phyloP scores from a whole-genome alignment of 2,888 invertebrate species.

The Diaprepes abbreviatus region DNA sequence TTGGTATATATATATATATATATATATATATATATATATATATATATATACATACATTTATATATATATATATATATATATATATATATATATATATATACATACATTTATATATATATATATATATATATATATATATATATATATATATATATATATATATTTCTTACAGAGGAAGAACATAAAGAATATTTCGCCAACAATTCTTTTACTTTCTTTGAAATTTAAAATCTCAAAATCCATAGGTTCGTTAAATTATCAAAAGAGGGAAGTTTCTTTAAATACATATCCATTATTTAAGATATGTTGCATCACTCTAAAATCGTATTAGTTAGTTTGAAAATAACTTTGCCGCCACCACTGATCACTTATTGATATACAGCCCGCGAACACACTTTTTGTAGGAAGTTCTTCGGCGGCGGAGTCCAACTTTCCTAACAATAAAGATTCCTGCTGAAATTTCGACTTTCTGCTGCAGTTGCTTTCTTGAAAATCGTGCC shows the following conservation, averaged over 20 bases:
- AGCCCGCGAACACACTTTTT: conserved; percentile 46
- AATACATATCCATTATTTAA: too few relatives aligned
- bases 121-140: conserved; percentile 11
- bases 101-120: conserved; percentile 12
- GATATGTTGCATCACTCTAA: too few relatives aligned
- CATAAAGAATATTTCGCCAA: too few relatives aligned
- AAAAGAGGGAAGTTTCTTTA: too few relatives aligned
- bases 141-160: conserved; percentile 17
- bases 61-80: conserved; percentile 13
- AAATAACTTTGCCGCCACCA: too few relatives aligned
- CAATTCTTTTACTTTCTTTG: too few relatives aligned
- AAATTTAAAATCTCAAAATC: too few relatives aligned
- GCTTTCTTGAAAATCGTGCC: conserved; percentile 50
- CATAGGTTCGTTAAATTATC: too few relatives aligned
- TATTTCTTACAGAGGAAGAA: too few relatives aligned
- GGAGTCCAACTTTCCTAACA: conserved; percentile 49
- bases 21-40: conserved; percentile 9
- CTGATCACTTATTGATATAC: conserved; percentile 49
- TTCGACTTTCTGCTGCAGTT: conserved; percentile 50
- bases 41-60: conserved; percentile 10
- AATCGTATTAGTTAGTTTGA: too few relatives aligned
- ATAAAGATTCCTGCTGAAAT: conserved; percentile 49
- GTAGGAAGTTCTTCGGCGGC: conserved; percentile 15
- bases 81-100: conserved; percentile 11
- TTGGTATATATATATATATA: conserved; percentile 10